Percentiles rank a stretch among this genome's conserved stretches.
Evolutionary conservation across 2,888 invertebrate genomes (phyloP).

Genomic region (Trissoscelio sp.): DNA sequence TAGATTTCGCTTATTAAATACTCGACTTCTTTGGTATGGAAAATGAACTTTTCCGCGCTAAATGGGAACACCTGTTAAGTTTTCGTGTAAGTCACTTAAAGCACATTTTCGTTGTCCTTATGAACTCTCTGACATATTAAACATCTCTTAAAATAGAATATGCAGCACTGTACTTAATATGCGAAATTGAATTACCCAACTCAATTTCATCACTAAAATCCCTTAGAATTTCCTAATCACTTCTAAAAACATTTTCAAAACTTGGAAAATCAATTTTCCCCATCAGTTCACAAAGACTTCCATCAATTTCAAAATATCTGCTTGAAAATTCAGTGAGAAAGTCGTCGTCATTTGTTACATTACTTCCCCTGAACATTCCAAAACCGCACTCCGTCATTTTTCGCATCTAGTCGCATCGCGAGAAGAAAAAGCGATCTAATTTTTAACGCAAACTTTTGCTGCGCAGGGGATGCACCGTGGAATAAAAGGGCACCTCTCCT

Average conservation of each 20-base stretch:
- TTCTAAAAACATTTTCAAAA: too few relatives aligned
- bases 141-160: too few relatives aligned
- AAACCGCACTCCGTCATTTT: conserved; percentile 23
- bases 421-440: conserved; percentile 49
- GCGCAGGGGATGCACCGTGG: conserved; percentile 13
- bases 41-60: not conserved
- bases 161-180: too few relatives aligned
- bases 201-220: too few relatives aligned
- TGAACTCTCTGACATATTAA: not conserved
- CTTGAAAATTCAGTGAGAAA: too few relatives aligned
- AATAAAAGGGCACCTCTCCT: conserved; percentile 13
- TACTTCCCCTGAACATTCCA: conserved; percentile 7
- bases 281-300: too few relatives aligned
- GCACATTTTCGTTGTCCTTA: not conserved
- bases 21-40: conserved; percentile 7
- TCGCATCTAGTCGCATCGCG: conserved; percentile 13
- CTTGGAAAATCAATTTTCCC: too few relatives aligned
- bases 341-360: too few relatives aligned
- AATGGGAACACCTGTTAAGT: conserved; percentile 3
- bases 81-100: not conserved
- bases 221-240: too few relatives aligned
- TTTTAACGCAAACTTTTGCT: conserved; percentile 48
- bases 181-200: too few relatives aligned
- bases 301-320: too few relatives aligned
- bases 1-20: not conserved